Base-by-base conservation (phyloP, 2,888 invertebrate species). In the Diarsia rubi region DNA sequence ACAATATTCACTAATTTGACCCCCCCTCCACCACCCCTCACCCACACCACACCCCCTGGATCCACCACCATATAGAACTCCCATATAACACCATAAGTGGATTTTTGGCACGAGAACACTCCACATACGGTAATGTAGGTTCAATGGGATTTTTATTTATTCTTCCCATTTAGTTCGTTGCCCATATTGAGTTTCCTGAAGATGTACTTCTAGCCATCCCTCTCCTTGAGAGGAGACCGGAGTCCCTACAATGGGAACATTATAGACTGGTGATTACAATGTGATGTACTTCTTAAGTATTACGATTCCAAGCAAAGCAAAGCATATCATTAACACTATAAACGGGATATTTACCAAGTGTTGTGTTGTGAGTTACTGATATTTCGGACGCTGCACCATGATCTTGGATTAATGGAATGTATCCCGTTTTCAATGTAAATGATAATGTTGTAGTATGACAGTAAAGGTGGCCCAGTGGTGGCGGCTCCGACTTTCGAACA, bases 1-100 rank as follows among this genome's bases (percentile, higher is more conserved):
- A 90, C 89, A 90, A 89, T 90, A 90, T 90, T 89, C 84, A 88
- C 90, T 91, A 89, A 91, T 90, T 88, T 87, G 49, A 27, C 73
- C 69, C 73, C 45, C 54, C 47, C 47, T n/a, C n/a, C 44, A 14
- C 42, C 44, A 42, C 37, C 44, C 0, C 37, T 0, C n/a, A 52
- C 37, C 63, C 73, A 14, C 42, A 24, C 2, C 12, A 27, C 14
- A 19, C 24, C 45, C 67, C 54, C 37, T 24, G 24, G 37, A n/a
- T 19, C 19, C n/a, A 59, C 1, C 67, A 69, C 62, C 57, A 24
- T 24, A 69, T 64, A 73, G 70, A 71, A 69, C 74, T 75, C 57
- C 59, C 78, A 76, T 77, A 81, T 83, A 79, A 76, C 75, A 81
- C 73, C 84, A 84, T 86, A 86, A 86, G 88, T 87, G 86, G 78